Evolutionary conservation across 2,797 vertebrate species (phyloP).

Genomic region (Melanogrammus aeglefinus): DNA sequence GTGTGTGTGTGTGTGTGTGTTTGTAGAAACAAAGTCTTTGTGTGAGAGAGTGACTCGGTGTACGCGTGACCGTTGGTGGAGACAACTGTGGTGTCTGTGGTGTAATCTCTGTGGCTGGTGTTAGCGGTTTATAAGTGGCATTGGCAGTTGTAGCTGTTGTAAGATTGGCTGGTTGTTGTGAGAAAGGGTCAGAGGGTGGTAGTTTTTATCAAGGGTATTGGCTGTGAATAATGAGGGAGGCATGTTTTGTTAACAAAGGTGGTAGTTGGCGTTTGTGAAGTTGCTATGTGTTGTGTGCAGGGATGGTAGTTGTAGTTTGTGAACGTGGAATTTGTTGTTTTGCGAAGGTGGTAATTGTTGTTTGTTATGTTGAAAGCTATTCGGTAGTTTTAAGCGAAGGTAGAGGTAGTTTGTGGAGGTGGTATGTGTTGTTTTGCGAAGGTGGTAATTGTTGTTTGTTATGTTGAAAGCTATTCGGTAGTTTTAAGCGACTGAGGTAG

Average conservation of each 20-base stretch:
- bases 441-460: not conserved
- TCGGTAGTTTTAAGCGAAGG: not conserved
- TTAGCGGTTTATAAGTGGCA: too few species aligned
- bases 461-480: not conserved
- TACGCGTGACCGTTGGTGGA: not conserved
- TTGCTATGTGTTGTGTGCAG: not conserved
- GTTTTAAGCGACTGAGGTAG: not conserved
- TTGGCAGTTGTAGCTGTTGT: too few species aligned
- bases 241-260: not conserved
- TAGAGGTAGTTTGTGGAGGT: not conserved
- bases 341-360: not conserved
- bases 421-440: not conserved
- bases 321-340: not conserved
- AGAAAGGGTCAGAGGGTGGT: constrained; percentile 2
- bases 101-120: constrained; percentile 21
- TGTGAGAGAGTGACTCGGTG: constrained; percentile 5
- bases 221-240: constrained; percentile 14
- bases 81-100: not conserved
- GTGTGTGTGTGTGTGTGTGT: constrained; percentile 13
- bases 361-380: not conserved
- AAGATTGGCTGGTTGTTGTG: too few species aligned
- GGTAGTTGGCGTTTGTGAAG: not conserved
- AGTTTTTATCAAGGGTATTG: constrained; percentile 8
- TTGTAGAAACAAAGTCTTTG: not conserved
- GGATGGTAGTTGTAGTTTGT: not conserved